Evolutionary conservation across 2,888 invertebrate species (phyloP).

Genomic region (Dicyrtoma fusca): DNA sequence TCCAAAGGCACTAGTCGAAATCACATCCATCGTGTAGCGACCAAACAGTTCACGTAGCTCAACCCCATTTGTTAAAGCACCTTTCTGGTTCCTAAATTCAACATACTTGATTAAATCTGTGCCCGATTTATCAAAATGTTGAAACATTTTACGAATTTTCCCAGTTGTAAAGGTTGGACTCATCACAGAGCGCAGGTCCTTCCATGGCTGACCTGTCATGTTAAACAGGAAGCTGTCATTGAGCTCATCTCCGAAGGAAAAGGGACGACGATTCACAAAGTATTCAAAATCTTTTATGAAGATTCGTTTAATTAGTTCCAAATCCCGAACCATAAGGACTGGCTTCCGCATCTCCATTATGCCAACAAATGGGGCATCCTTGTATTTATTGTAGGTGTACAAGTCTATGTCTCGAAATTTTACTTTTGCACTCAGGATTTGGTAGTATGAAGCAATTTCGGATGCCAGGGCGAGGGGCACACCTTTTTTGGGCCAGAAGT

Average conservation of each 20-base stretch:
- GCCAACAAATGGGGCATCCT: constrained; percentile 41
- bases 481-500: constrained; percentile 20
- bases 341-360: constrained; percentile 45
- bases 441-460: neutral
- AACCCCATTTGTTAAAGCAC: too few species aligned
- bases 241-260: constrained; percentile 30
- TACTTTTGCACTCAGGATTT: too few species aligned
- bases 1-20: constrained; percentile 62
- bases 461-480: neutral
- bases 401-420: neutral
- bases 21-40: constrained; percentile 57
- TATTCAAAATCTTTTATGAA: constrained; percentile 53
- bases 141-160: constrained; percentile 46
- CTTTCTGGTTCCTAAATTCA: constrained; percentile 27
- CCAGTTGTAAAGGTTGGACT: constrained; percentile 51
- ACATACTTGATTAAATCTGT: constrained; percentile 43
- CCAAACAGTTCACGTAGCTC: constrained; percentile 46
- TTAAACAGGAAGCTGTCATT: constrained; percentile 42
- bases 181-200: constrained; percentile 42
- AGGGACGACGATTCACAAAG: constrained; percentile 36
- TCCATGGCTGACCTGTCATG: constrained; percentile 49
- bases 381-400: constrained; percentile 33
- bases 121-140: constrained; percentile 43
- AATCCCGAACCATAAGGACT: constrained; percentile 40
- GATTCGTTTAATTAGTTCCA: constrained; percentile 48